Evolutionary conservation across 2,888 invertebrate species (phyloP).

Genomic region (Hemicrepidius hirtus): DNA sequence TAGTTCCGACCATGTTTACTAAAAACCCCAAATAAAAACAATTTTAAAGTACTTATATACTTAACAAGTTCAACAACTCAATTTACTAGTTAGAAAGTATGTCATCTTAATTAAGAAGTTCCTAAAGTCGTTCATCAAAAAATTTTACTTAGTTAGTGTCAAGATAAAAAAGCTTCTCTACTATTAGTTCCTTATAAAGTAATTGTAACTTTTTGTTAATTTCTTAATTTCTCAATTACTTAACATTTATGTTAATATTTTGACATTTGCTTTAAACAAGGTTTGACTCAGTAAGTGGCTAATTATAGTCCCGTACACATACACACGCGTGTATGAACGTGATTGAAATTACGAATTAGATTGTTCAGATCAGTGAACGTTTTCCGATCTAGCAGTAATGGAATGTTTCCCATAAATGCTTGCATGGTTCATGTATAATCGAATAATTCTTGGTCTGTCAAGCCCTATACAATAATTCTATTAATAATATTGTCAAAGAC

Average conservation of each 20-base stretch:
- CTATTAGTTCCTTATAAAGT: background rate
- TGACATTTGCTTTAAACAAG: background rate
- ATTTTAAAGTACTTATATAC: background rate
- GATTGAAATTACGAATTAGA: constrained; percentile 27
- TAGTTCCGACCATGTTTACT: background rate
- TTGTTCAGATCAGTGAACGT: constrained; percentile 34
- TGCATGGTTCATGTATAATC: background rate
- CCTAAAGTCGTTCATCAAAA: constrained; percentile 19
- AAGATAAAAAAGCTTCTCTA: background rate
- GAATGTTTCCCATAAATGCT: constrained; percentile 13
- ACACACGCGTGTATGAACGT: constrained; percentile 7
- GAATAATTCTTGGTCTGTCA: constrained; percentile 10
- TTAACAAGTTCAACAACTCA: constrained; percentile 24
- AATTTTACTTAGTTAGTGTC: constrained; percentile 13
- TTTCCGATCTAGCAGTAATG: constrained; percentile 26
- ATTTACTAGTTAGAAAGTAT: constrained; percentile 16
- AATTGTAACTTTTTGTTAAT: too few species aligned
- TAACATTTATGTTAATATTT: too few species aligned
- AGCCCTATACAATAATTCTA: background rate
- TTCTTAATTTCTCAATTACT: too few species aligned
- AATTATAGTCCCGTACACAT: background rate
- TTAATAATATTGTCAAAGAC: too few species aligned
- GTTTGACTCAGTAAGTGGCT: background rate
- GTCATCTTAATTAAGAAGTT: constrained; percentile 21
- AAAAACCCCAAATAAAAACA: background rate